Evolutionary conservation across 2,888 invertebrate species (phyloP), one percentile per base, ranked within the genome.

Genomic region (Pharmacophagus antenor): DNA sequence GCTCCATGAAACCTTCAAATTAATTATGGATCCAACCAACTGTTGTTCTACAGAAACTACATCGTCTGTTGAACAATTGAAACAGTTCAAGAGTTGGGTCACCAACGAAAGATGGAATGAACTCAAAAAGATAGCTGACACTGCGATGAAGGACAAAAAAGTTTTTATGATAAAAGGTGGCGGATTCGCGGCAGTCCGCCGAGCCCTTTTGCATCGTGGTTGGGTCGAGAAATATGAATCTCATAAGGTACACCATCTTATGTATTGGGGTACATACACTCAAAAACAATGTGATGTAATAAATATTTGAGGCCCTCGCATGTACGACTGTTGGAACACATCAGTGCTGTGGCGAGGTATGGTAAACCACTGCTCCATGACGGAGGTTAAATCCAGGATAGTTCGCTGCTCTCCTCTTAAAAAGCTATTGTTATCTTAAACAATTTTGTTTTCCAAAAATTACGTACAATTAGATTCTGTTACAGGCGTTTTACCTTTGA

Each of bases 111-210:
- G 94, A 73, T 92, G 95, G 88, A 91, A 91, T 73, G 93, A 93
- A 63, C 76, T 95, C 59, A 92, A 92, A 63, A 93, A 93, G 67
- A 85, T 92, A 63, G 94, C 94, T 0, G 94, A 94, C 22, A 91
- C 83, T 54, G 94, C 94, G 0, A 92, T 93, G 73, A 93, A 87
- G 67, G 93, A 93, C 4, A 93, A 91, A 65, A 93, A 93, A 79
- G 92, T 94, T 27, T 95, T 94, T 70, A 93, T 93, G 73, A 93
- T 94, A 76, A 93, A 93, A 69, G 95, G 95, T 1, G 94, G 94
- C 53, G 94, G 94, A 25, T 95, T 94, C 80, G 93, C 94, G 8
- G 93, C 95, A 0, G 90, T 96, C 8, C 91, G 95, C 4, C 92
- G 93, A 63, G 94, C 95, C 1, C 84, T 96, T 7, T 77, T 93